Evolutionary conservation across 2,797 vertebrate species (phyloP), one percentile per base, ranked within the genome.

Genomic region (Siniperca obscura): DNA sequence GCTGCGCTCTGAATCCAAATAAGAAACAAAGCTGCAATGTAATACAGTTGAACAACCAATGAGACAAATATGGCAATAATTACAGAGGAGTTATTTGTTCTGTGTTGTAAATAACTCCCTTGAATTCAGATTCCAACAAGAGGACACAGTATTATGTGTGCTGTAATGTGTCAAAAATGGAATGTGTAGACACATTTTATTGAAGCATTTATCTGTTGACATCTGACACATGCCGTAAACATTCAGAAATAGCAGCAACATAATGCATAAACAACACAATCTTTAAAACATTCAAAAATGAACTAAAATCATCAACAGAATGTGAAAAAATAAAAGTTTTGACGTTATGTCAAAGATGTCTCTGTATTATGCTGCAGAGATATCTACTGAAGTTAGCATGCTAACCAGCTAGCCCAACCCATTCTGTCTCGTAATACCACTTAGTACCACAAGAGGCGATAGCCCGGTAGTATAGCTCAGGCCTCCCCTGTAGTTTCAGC

Each of bases 221-320:
- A 69, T 71, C 27, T 74, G 71, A 76, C 81, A 57, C 57, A 22
- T 13, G 68, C 70, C 11, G 27, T 64, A 86, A 81, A 89, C 60
- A 34, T 53, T 67, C 52, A 69, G 44, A 79, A 68, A 74, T 11
- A 64, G n/a, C 64, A 56, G 17, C 68, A 74, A 61, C 13, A 64
- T 30, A 30, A 61, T 16, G 11, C 53, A 59, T 82, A 86, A 80
- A 89, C 87, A 85, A 42, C 34, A 25, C 27, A 0, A 5, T 69
- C 66, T 3, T 36, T 36, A 36, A 36, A 36, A 7, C 36, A 36
- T 36, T 36, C 36, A 36, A 36, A 36, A 36, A 36, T 7, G 36
- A 5, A 36, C 7, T 36, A 5, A 36, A 7, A 36, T 36, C 7
- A 36, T 36, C 36, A 36, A 7, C 36, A 36, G 36, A 36, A 36